Evolutionary conservation across 1,140 invertebrate species (phyloP), one percentile per base, ranked within the genome.

Genomic region (Apis laboriosa): DNA sequence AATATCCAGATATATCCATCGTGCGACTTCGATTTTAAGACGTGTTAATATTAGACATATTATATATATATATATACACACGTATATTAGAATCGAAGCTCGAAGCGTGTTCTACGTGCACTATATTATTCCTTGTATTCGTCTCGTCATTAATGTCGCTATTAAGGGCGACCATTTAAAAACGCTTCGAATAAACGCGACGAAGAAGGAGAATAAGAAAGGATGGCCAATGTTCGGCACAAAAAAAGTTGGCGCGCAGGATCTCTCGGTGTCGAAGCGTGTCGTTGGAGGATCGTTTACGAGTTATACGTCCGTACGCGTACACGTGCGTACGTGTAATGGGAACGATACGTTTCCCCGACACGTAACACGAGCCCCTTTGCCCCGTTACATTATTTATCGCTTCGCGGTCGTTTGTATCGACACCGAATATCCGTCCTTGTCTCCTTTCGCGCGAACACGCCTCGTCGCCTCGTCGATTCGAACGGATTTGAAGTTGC

Each of bases 351-450:
- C 89, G 89, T 91, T 87, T 89, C 85, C 86, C 77, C 87, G 89
- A 90, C 87, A 89, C 85, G 89, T 91, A 87, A 91, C 87, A 86
- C 86, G 86, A 86, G 82, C 86, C 67, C 83, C 72, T 66, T 34
- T 80, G 88, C 86, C 87, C 83, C 83, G 86, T 90, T 90, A 89
- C 86, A 90, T 90, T 90, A 90, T 90, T 90, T 90, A 90, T 90
- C 88, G 88, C 88, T 89, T 89, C 89, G 82, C 70, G 75, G 86
- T 88, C 88, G 86, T 90, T 90, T 89, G 83, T 90, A 88, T 71
- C 83, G 43, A 71, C 70, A 66, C 75, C 75, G 83, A 78, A 86
- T 84, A 86, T 87, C 83, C 88, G n/a, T 60, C 61, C 83, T 80
- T 43, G 34, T 43, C 34, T 53, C 72, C 53, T 80, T n/a, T 61